Base-by-base conservation (phyloP, 2,113 vertebrate genomes). In the Pachypanchax playfairii region DNA sequence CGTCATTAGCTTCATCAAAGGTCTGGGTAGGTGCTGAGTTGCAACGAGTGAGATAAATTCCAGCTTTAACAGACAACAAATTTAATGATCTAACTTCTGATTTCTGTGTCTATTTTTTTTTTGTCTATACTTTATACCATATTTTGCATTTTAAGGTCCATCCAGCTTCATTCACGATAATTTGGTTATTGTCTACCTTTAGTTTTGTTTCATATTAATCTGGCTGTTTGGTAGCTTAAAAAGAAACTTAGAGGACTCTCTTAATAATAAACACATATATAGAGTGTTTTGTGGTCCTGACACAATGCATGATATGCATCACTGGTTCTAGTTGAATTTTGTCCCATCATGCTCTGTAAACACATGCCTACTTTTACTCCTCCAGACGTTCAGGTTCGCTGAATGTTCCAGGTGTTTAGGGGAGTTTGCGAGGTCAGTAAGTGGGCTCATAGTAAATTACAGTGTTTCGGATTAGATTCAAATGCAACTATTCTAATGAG, bases 1-100 rank as follows among this genome's bases (percentile, higher is more conserved):
- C 41, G 91, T 97, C 91, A 92, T 96, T 90, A 88, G 92, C 93
- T 94, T 98, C 89, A 96, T 98, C 88, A 98, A 96, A 85, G 94
- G 94, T 25, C 93, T 98, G 26, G 96, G 96, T 98, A 96, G 91
- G 97, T 98, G 88, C 39, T 47, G 73, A 70, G 60, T 60, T 21
- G 21, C 47, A 50, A 48, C 18, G 0, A 72, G 44, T 49, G n/a
- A n/a, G n/a, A n/a, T n/a, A n/a, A n/a, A n/a, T n/a, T n/a, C n/a
- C n/a, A n/a, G n/a, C n/a, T n/a, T n/a, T n/a, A n/a, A n/a, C n/a
- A n/a, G n/a, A n/a, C n/a, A n/a, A n/a, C n/a, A n/a, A n/a, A n/a
- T n/a, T n/a, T n/a, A n/a, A n/a, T n/a, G n/a, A n/a, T n/a, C n/a
- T n/a, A n/a, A n/a, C n/a, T n/a, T n/a, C n/a, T n/a, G n/a, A n/a